Evolutionary conservation across 2,113 vertebrate genomes (phyloP).

Genomic region (Xiphorhynchus elegans): DNA sequence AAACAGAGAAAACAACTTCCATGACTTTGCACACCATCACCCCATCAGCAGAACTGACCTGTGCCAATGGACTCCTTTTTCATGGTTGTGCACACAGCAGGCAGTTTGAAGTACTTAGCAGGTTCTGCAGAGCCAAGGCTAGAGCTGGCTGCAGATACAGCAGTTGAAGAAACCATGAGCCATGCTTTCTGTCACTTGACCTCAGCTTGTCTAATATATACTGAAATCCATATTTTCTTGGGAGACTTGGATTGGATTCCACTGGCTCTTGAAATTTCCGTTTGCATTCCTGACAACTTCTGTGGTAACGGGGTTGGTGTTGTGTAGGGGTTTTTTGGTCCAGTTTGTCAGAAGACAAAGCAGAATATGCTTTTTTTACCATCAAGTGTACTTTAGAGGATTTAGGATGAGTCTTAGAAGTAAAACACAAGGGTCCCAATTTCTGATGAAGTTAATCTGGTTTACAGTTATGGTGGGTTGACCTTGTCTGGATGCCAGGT

Average conservation of each 20-base stretch:
- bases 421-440: neutral
- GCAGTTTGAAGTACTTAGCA: neutral
- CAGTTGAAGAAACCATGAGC: neutral
- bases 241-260: neutral
- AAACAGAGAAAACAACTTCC: neutral
- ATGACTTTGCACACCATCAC: neutral
- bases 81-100: neutral
- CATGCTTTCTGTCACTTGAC: neutral
- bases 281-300: neutral
- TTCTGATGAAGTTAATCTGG: neutral
- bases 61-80: neutral
- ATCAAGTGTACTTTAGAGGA: neutral
- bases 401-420: neutral
- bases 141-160: neutral
- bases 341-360: neutral
- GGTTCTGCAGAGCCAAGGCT: neutral
- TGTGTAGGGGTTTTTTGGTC: neutral
- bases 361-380: neutral
- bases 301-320: neutral
- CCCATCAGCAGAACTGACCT: neutral
- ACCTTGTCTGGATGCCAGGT: neutral
- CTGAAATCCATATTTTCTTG: neutral
- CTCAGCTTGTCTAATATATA: neutral
- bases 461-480: neutral
- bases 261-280: neutral